Evolutionary conservation across 2,797 vertebrate species (phyloP), one percentile per base, ranked within the genome.

Genomic region (Tapera naevia): DNA sequence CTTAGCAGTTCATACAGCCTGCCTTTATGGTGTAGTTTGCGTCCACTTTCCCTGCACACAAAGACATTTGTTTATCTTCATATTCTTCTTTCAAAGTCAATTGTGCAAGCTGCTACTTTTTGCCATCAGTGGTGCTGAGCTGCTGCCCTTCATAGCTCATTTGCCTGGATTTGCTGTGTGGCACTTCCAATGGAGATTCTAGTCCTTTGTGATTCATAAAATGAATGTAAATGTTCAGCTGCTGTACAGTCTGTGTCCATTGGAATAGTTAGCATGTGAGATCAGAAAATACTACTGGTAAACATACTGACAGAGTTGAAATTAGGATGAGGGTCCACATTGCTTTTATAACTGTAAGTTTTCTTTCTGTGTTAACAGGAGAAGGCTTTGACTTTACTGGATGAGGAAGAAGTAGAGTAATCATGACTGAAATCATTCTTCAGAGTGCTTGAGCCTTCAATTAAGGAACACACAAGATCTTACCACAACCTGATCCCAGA

Each of bases 371-470:
- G 8, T 91, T 91, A 85, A 85, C 96, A 99, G 99, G 98, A 96
- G 60, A 96, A 96, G 21, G 97, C 96, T 10, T 97, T 99, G 54
- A 80, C 96, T 32, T 80, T 91, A n/a, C 56, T 93, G 19, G 92
- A 97, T 17, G 61, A 97, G 18, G 97, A 98, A 12, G 97, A 98
- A 24, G 98, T 98, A 37, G 95, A 97, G 64, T 97, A 85, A 91
- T 39, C 39, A 30, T 37, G 61, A 65, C 33, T 18, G 48, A 71
- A 83, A 46, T 39, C 1, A 27, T 75, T 83, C 81, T 62, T 41
- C 80, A 39, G 41, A 9, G 46, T n/a, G 19, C 30, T 35, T 30
- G 51, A 81, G 35, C 45, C 46, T 86, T 51, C n/a, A 18, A 2
- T 45, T 43, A 62, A 53, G 58, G 27, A 86, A 75, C 39, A 54